Percentiles rank a stretch among this genome's conserved stretches.
These are phyloP conservation scores for Rhadinocentrus ornatus DNA, from an alignment of 2,797 vertebrate genomes.

Conservation along the genomic window DNA sequence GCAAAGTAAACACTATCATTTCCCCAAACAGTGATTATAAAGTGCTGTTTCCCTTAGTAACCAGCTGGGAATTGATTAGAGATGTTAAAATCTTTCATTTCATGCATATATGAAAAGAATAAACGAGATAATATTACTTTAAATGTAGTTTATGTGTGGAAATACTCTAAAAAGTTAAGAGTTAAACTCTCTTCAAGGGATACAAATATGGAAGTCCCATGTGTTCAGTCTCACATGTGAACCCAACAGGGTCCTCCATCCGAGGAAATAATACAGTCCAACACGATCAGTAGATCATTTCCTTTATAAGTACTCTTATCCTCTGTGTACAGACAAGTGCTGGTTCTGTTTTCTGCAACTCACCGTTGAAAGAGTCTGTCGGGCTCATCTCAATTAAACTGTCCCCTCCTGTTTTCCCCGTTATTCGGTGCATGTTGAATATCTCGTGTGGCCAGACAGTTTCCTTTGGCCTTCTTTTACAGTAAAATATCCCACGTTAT, in stretches of 20 bases:
- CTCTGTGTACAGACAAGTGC: neutral
- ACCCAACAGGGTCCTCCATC: neutral
- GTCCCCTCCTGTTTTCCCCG: conserved; percentile 67
- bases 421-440: conserved; percentile 74
- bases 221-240: neutral
- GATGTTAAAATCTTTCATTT: neutral
- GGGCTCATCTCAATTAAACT: conserved; percentile 84
- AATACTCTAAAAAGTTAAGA: neutral
- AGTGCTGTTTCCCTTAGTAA: neutral
- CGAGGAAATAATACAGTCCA: neutral
- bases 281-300: neutral
- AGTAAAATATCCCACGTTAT: neutral
- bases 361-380: conserved; percentile 68
- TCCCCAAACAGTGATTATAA: neutral
- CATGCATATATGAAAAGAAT: neutral
- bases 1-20: neutral
- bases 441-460: neutral
- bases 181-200: neutral
- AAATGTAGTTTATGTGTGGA: neutral
- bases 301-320: neutral
- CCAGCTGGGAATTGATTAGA: neutral
- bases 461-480: conserved; percentile 6
- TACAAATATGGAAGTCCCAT: neutral
- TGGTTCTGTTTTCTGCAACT: conserved; percentile 31
- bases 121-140: neutral